A percentile compares a stretch with the other conserved stretches of the same genome.
phyloP scores from a whole-genome alignment of 2,113 vertebrate genomes.

The Pseudorasbora parva region DNA sequence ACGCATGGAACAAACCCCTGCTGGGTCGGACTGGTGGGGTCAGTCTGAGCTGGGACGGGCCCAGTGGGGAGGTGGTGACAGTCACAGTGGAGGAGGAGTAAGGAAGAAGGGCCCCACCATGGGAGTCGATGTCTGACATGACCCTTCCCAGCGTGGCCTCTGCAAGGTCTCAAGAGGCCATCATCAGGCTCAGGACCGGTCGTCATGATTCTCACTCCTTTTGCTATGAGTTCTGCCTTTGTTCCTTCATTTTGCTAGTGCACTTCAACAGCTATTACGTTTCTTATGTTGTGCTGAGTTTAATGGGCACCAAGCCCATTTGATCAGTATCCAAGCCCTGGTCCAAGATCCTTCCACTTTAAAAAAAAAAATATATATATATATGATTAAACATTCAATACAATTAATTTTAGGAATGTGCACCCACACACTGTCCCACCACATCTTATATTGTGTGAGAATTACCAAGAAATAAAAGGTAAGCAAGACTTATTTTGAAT shows the following conservation, averaged over 20 bases:
- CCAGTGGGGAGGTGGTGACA: conserved; percentile 80
- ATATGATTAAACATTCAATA: background rate
- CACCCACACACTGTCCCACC: background rate
- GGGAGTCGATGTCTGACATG: conserved; percentile 87
- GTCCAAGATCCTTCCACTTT: background rate
- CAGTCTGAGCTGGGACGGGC: conserved; percentile 75
- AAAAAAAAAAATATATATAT: too few species aligned
- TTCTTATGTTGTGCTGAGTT: background rate
- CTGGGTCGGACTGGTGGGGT: conserved; percentile 73
- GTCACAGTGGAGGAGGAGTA: conserved; percentile 78
- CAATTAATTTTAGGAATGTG: background rate
- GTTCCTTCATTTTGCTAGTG: conserved; percentile 47
- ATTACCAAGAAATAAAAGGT: background rate
- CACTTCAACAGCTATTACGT: background rate
- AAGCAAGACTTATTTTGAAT: background rate
- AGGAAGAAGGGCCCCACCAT: conserved; percentile 78
- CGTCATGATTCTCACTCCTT: conserved; percentile 52
- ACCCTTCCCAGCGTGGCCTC: conserved; percentile 80
- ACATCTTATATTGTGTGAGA: background rate
- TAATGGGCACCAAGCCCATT: conserved; percentile 6
- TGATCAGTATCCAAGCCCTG: conserved; percentile 12
- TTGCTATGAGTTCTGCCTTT: conserved; percentile 47
- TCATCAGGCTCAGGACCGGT: conserved; percentile 56
- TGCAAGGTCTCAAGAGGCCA: conserved; percentile 66
- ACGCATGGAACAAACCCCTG: conserved; percentile 70